Base-by-base conservation (phyloP, 2,113 vertebrate species). In the Isichthys henryi region DNA sequence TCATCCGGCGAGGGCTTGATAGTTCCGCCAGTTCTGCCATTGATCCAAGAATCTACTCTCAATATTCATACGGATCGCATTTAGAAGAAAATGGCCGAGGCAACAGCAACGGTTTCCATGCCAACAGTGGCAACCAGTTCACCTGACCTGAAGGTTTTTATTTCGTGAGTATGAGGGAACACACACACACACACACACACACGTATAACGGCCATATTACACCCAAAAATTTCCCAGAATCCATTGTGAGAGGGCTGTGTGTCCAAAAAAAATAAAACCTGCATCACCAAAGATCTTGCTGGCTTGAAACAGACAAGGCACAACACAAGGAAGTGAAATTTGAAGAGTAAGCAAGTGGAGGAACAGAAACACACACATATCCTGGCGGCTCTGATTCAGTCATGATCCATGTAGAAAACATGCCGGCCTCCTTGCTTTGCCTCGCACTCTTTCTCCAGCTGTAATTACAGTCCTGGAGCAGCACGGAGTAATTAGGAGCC, bases 401-500 rank as follows among this genome's bases (percentile, higher is more conserved):
- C 85, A 31, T 87, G 85, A 87, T 35, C 17, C 49, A 53, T 17
- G n/a, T 27, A 31, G 50, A 35, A 50, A 50, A 27, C 84, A 15
- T 23, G 49, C 15, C 7, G 8, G 39, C 21, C 9, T 84, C 82
- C 87, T 45, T 23, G 13, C 56, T 43, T 46, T 0, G n/a, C 21
- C 19, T n/a, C 88, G 0, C 27, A 10, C 77, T n/a, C 77, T 19
- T 46, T 48, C 92, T 89, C 90, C 90, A 92, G 87, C 52, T 91
- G 80, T 94, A 94, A 95, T 95, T 94, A 95, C 92, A 95, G 91
- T 91, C 92, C 93, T 90, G 92, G 9, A 88, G 58, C 90, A 91
- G 91, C 92, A 90, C 91, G 90, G 92, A 91, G 93, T 94, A 95
- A 95, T 95, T 94, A 95, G 90, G 91, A 93, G 92, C 90, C 88